Percentiles rank a stretch among this genome's conserved stretches.
phyloP scores from a whole-genome alignment of 2,888 invertebrate species.

The Gymnocheta viridis region DNA sequence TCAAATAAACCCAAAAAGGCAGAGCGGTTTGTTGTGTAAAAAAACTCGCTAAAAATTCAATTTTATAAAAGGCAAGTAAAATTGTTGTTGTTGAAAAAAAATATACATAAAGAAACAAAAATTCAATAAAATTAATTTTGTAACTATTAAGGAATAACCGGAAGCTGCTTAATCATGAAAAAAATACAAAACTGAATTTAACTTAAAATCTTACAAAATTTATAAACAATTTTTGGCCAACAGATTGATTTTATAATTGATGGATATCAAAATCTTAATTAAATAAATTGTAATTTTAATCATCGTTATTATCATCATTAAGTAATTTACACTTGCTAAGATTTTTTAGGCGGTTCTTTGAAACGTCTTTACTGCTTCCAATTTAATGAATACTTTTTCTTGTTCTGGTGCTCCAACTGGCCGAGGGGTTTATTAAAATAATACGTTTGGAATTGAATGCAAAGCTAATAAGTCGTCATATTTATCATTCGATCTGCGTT shows the following conservation, averaged over 20 bases:
- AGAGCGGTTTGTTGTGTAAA: slow-evolving; percentile 37
- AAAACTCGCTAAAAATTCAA: slow-evolving; percentile 1
- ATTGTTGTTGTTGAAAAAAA: slow-evolving; percentile 28
- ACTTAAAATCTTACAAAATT: slow-evolving; percentile 8
- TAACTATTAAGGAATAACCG: slow-evolving; percentile 55
- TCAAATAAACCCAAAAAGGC: slow-evolving; percentile 58
- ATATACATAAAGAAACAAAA: background rate
- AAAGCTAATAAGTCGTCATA: slow-evolving; percentile 1
- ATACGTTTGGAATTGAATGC: background rate
- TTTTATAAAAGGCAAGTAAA: slow-evolving; percentile 45
- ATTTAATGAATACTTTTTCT: background rate
- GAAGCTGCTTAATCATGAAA: slow-evolving; percentile 54
- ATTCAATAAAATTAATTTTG: slow-evolving; percentile 9
- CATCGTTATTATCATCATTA: slow-evolving; percentile 4
- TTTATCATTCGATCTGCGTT: background rate
- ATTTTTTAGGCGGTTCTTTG: background rate
- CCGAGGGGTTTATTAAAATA: slow-evolving; percentile 37
- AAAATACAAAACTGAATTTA: slow-evolving; percentile 8
- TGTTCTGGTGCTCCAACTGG: background rate
- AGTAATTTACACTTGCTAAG: slow-evolving; percentile 45
- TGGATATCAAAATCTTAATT: slow-evolving; percentile 1
- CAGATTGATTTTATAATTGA: slow-evolving; percentile 14
- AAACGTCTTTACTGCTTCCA: background rate
- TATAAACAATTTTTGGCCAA: background rate
- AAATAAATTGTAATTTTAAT: slow-evolving; percentile 35